Evolutionary conservation across 2,113 vertebrate species (phyloP).

Genomic region (Eublepharis macularius): DNA sequence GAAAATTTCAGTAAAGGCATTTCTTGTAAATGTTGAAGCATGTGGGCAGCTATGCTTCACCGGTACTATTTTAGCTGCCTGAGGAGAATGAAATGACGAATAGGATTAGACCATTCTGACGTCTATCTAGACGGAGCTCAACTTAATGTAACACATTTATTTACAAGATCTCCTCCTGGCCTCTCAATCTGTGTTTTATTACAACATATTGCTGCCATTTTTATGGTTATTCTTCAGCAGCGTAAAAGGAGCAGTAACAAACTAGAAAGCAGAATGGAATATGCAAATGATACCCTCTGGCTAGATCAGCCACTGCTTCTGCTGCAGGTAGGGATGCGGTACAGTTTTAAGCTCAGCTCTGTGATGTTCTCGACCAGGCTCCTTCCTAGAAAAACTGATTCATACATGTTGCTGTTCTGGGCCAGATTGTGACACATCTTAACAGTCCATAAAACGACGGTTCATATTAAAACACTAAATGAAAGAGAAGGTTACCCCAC

Average conservation of each 20-base stretch:
- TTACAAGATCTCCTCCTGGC: not conserved
- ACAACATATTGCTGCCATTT: not conserved
- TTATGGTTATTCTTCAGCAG: not conserved
- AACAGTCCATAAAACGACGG: not conserved
- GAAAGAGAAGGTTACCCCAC: not conserved
- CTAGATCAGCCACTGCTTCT: not conserved
- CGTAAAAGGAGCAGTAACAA: not conserved
- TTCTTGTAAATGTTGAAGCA: not conserved
- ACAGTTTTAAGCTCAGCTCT: not conserved
- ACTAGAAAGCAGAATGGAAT: not conserved
- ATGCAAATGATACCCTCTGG: not conserved
- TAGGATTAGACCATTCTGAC: not conserved
- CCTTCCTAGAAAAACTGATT: not conserved
- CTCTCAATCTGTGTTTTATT: not conserved
- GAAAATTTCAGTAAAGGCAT: not conserved
- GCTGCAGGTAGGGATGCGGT: too few species aligned
- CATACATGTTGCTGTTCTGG: rapidly evolving
- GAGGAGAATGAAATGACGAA: too few species aligned
- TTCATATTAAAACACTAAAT: not conserved
- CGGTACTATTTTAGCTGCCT: not conserved
- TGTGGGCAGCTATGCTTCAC: not conserved
- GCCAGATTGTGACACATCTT: rapidly evolving
- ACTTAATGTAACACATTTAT: not conserved
- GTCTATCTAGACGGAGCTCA: not conserved
- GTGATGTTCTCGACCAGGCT: not conserved